phyloP scores from a whole-genome alignment of 2,113 vertebrate genomes.

The Ornithorhynchus anatinus region DNA sequence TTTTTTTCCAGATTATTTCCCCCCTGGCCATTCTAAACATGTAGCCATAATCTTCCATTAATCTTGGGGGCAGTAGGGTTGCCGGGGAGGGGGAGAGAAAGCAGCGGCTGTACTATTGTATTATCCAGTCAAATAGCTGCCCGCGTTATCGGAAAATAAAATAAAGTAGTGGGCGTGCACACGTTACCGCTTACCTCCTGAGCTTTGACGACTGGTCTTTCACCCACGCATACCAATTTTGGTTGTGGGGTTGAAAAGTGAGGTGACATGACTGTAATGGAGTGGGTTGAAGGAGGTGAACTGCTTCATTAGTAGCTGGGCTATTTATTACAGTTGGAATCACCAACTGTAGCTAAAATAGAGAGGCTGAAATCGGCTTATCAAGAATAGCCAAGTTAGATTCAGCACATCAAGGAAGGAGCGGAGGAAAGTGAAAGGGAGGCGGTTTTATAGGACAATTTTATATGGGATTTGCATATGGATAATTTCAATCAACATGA shows the following conservation, averaged over 20 bases:
- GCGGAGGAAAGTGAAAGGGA: background rate
- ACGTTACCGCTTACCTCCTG: too few relatives aligned
- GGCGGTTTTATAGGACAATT: background rate
- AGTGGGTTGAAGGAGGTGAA: background rate
- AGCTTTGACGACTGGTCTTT: too few relatives aligned
- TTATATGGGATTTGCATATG: background rate
- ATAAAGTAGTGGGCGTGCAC: too few relatives aligned
- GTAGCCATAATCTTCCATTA: constrained; percentile 27
- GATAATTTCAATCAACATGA: background rate
- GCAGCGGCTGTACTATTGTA: too few relatives aligned
- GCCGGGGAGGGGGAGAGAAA: background rate
- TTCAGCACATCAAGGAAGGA: background rate
- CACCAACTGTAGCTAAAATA: background rate
- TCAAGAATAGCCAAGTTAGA: background rate
- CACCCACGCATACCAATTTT: too few relatives aligned
- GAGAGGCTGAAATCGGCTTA: background rate
- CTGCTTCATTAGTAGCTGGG: background rate
- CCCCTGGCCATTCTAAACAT: background rate
- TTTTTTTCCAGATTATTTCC: background rate
- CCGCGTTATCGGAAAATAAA: too few relatives aligned
- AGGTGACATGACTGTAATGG: too few relatives aligned
- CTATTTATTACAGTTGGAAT: background rate
- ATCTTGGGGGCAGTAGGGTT: too few relatives aligned
- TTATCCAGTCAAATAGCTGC: too few relatives aligned
- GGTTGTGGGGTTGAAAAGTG: too few relatives aligned